Evolutionary conservation across 2,888 invertebrate species (phyloP).

Genomic region (Ormyrus pomaceus): DNA sequence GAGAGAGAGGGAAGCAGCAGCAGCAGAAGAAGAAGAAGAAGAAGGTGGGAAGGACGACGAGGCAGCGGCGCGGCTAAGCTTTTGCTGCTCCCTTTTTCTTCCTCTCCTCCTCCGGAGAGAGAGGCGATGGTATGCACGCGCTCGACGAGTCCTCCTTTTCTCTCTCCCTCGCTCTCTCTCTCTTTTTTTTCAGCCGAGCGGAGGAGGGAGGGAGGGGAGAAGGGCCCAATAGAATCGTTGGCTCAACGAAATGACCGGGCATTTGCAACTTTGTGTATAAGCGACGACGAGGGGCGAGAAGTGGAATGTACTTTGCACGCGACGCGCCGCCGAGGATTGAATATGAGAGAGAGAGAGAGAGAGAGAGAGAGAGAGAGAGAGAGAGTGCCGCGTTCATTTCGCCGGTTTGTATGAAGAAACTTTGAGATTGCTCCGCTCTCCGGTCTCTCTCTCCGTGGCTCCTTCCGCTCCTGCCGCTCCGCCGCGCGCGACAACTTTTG

Average conservation of each 20-base stretch:
- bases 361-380: not conserved
- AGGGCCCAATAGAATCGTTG: conserved; percentile 44
- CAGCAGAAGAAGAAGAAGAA: not conserved
- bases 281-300: not conserved
- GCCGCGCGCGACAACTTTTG: no score
- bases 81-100: conserved; percentile 26
- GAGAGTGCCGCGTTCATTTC: not conserved
- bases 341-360: not conserved
- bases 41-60: conserved; percentile 13
- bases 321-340: no score
- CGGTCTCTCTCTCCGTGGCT: no score
- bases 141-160: not conserved
- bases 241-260: conserved; percentile 39
- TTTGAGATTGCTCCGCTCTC: no score
- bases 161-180: no score
- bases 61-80: conserved; percentile 13
- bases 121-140: conserved; percentile 30
- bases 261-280: conserved; percentile 43
- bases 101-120: not conserved
- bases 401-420: no score
- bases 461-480: no score
- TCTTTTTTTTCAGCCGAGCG: not conserved
- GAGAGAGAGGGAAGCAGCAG: not conserved
- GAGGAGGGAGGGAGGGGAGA: not conserved
- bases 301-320: no score